phyloP scores from a whole-genome alignment of 2,797 vertebrate species.

The Limnodromus scolopaceus region DNA sequence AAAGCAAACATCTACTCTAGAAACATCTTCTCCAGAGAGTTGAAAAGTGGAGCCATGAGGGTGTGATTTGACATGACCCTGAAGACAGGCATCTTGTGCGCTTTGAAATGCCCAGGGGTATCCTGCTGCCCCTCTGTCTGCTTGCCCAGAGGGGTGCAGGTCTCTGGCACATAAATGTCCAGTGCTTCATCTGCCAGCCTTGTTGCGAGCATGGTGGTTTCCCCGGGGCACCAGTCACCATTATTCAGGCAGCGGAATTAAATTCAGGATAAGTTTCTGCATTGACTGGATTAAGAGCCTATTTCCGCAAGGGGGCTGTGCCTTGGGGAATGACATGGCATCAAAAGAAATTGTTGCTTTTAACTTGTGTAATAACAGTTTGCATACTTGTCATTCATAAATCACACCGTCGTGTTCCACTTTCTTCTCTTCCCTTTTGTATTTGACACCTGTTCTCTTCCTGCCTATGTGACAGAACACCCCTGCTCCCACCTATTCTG shows the following conservation, averaged over 20 bases:
- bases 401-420: not conserved
- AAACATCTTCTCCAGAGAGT: not conserved
- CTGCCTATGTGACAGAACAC: not conserved
- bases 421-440: not conserved
- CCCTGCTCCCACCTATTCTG: not conserved
- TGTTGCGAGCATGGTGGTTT: not conserved
- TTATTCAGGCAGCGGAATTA: not conserved
- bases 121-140: not conserved
- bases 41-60: not conserved
- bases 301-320: not conserved
- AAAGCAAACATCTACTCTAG: not conserved
- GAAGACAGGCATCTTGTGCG: not conserved
- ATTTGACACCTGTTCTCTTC: not conserved
- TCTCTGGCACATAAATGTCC: not conserved
- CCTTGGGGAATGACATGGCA: not conserved
- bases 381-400: constrained; percentile 46
- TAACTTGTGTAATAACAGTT: constrained; percentile 23
- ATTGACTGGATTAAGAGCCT: not conserved
- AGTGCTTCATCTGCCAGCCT: not conserved
- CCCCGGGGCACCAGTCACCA: not conserved
- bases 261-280: not conserved
- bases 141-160: rapidly evolving
- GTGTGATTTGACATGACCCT: not conserved
- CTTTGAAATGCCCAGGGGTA: not conserved
- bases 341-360: not conserved